Evolutionary conservation across 2,888 invertebrate genomes (phyloP).

Genomic region (Artemia sp.): DNA sequence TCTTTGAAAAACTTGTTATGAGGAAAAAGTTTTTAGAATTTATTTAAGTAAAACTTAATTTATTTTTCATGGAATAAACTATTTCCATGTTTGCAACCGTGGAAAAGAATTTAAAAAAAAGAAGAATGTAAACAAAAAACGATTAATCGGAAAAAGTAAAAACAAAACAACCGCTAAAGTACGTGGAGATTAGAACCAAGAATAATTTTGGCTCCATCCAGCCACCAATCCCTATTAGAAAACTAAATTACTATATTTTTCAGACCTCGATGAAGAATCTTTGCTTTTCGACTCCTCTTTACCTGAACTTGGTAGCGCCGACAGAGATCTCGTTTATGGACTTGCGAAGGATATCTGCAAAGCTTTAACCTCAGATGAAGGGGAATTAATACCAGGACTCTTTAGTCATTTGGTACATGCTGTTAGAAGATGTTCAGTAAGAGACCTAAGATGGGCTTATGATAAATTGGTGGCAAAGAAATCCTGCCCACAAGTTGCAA

Average conservation of each 20-base stretch:
- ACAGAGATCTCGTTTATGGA: conserved; percentile 18
- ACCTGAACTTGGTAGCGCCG: conserved; percentile 17
- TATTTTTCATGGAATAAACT: too few relatives aligned
- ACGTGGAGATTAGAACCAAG: too few relatives aligned
- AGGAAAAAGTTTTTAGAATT: too few relatives aligned
- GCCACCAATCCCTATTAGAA: too few relatives aligned
- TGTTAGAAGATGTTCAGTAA: conserved; percentile 46
- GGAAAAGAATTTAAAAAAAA: too few relatives aligned
- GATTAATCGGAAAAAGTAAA: too few relatives aligned
- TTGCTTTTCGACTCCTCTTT: conserved; percentile 20
- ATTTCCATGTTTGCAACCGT: too few relatives aligned
- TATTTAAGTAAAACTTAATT: too few relatives aligned
- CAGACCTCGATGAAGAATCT: not conserved
- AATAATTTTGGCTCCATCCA: too few relatives aligned
- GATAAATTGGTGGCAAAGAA: conserved; percentile 28
- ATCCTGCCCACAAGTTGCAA: conserved; percentile 20
- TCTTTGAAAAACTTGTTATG: too few relatives aligned
- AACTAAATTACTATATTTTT: not conserved
- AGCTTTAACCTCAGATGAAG: conserved; percentile 21
- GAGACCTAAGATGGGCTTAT: conserved; percentile 51
- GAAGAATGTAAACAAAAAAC: too few relatives aligned
- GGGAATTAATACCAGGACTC: conserved; percentile 47
- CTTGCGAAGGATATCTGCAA: conserved; percentile 20
- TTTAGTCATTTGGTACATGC: conserved; percentile 49
- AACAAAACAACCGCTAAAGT: too few relatives aligned